Conservation (phyloP, 2,888 invertebrate species). For the Ptilodon capucinus region DNA sequence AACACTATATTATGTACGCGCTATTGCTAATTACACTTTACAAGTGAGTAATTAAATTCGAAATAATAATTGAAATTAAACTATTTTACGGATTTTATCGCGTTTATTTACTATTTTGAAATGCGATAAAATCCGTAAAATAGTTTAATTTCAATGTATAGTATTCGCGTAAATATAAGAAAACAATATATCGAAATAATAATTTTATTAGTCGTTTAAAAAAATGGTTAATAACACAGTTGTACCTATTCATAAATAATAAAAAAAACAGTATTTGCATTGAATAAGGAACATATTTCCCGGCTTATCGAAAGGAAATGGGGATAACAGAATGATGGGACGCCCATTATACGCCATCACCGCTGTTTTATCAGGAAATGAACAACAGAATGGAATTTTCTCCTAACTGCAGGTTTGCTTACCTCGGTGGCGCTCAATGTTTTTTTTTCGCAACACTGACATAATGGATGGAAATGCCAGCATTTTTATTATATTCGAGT, state of each 20-base stretch:
- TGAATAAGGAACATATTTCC: conserved; percentile 7
- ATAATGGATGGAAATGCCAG: not conserved
- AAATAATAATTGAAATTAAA: no score
- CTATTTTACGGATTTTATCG: no score
- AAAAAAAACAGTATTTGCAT: not conserved
- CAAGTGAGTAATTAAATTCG: no score
- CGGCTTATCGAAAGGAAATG: conserved; percentile 11
- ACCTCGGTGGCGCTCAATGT: not conserved
- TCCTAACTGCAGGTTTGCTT: conserved; percentile 2
- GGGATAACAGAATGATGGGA: conserved; percentile 15
- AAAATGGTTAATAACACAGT: no score
- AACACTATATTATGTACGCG: no score
- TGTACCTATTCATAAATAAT: not conserved
- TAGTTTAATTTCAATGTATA: no score
- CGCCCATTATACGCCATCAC: conserved; percentile 21
- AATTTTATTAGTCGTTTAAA: no score
- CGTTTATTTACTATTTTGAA: no score
- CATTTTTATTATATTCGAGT: not conserved
- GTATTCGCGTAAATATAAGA: no score
- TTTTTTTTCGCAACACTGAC: not conserved
- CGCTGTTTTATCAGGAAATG: conserved; percentile 29
- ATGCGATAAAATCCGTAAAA: no score
- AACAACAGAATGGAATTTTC: conserved; percentile 23
- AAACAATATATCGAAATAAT: no score
- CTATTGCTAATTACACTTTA: no score